phyloP scores from a whole-genome alignment of 2,113 vertebrate species.

The Sander lucioperca region DNA sequence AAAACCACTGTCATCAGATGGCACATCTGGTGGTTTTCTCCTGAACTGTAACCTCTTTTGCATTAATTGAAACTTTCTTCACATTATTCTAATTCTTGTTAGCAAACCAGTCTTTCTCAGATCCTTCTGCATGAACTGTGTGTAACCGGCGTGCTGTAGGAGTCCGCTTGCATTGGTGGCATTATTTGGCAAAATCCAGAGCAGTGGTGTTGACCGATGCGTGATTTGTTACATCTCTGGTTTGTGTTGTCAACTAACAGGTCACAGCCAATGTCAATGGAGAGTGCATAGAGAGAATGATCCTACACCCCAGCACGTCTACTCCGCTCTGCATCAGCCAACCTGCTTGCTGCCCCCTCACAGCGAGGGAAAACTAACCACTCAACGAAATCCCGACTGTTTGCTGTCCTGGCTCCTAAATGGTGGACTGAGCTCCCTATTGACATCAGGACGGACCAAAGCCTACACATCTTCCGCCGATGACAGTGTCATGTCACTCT shows the following conservation, averaged over 20 bases:
- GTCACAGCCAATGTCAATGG: conserved; percentile 38
- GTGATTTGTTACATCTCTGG: conserved; percentile 26
- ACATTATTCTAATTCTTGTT: neutral
- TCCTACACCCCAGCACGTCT: too few relatives aligned
- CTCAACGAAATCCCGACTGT: too few relatives aligned
- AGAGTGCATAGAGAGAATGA: neutral
- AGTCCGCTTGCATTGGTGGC: conserved; percentile 10
- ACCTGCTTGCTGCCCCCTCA: too few relatives aligned
- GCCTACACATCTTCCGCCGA: too few relatives aligned
- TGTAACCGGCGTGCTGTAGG: neutral
- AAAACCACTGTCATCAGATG: neutral
- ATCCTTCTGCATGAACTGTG: neutral
- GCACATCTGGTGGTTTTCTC: conserved; percentile 18
- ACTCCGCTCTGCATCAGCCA: too few relatives aligned
- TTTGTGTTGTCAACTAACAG: conserved; percentile 29
- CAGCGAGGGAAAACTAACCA: too few relatives aligned
- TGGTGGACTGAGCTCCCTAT: too few relatives aligned
- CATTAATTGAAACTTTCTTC: neutral
- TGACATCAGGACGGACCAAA: too few relatives aligned
- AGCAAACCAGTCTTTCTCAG: neutral
- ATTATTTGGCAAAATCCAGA: conserved; percentile 46
- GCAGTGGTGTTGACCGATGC: neutral
- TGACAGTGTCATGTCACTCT: too few relatives aligned
- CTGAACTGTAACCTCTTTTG: neutral
- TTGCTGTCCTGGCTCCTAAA: too few relatives aligned